These are phyloP conservation scores for Sinelater perroti DNA, from an alignment of 2,888 invertebrate species.

Conservation along the genomic window DNA sequence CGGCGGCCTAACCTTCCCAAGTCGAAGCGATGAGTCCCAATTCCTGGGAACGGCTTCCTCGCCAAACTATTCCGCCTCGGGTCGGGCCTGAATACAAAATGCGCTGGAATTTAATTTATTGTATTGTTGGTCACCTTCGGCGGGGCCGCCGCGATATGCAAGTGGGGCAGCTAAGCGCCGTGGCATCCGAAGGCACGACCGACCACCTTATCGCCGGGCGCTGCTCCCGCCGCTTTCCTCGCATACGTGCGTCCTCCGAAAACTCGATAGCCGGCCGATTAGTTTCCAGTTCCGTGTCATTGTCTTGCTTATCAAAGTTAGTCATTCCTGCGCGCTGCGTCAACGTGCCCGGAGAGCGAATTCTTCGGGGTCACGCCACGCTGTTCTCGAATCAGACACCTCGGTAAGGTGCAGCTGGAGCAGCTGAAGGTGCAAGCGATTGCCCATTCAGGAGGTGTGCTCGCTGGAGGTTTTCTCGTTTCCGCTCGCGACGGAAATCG, in stretches of 20 bases:
- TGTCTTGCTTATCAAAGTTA: conserved; percentile 30
- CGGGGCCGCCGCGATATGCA: conserved; percentile 12
- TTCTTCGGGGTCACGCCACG: neutral
- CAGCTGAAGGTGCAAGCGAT: no score
- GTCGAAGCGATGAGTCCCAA: no score
- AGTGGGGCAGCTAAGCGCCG: conserved; percentile 13
- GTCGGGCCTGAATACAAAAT: conserved; percentile 1
- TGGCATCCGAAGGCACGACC: conserved; percentile 1
- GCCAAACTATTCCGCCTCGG: no score
- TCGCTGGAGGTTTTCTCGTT: no score
- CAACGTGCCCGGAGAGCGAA: conserved; percentile 29
- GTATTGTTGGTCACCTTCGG: conserved; percentile 14
- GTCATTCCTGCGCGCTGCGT: conserved; percentile 30
- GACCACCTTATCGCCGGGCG: conserved; percentile 4
- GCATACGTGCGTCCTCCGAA: conserved; percentile 18
- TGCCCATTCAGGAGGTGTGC: no score
- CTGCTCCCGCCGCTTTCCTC: neutral
- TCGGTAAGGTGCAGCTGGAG: no score
- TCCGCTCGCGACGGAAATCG: no score
- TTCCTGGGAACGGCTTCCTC: no score
- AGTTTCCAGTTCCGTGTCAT: conserved; percentile 33
- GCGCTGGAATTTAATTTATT: conserved; percentile 13
- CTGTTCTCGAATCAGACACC: no score
- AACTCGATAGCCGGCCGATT: conserved; percentile 19
- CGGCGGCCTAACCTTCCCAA: no score